A percentile compares a stretch with the other conserved stretches of the same genome.
These are phyloP conservation scores for Ictalurus furcatus DNA, from an alignment of 2,113 vertebrate genomes.

Conservation along the genomic window DNA sequence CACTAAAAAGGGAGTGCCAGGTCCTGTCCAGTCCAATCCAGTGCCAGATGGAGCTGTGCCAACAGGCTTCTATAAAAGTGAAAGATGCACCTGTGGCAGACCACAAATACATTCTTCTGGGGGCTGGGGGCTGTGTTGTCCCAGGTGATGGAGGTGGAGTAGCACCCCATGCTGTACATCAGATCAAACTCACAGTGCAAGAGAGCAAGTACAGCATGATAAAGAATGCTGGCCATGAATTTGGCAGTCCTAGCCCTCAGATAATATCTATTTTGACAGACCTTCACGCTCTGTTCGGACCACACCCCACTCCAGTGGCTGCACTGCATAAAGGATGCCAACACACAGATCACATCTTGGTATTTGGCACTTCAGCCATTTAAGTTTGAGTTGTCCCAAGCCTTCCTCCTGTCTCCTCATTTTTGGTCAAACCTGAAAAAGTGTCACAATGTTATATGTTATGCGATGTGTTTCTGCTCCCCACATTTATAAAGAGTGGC, in stretches of 20 bases:
- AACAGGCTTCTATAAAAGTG: too few relatives aligned
- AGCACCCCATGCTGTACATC: not conserved
- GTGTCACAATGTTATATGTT: not conserved
- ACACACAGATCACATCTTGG: not conserved
- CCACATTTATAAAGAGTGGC: not conserved
- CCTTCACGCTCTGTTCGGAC: not conserved
- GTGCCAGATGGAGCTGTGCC: not conserved
- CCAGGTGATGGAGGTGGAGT: not conserved
- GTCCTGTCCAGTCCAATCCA: not conserved
- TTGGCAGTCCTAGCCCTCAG: not conserved
- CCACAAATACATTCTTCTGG: not conserved
- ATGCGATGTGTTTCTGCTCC: not conserved
- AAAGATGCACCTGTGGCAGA: too few relatives aligned
- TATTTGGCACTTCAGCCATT: not conserved
- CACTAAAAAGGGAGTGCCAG: not conserved
- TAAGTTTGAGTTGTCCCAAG: not conserved
- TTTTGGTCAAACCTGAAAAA: not conserved
- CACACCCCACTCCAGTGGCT: not conserved
- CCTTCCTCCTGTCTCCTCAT: not conserved
- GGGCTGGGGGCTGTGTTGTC: not conserved
- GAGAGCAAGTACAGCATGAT: not conserved
- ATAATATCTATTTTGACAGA: not conserved
- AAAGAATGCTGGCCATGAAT: not conserved
- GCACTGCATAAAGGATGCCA: not conserved
- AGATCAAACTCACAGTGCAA: not conserved